Conservation (phyloP, 2,113 vertebrate species). For the Myotis yumanensis region DNA sequence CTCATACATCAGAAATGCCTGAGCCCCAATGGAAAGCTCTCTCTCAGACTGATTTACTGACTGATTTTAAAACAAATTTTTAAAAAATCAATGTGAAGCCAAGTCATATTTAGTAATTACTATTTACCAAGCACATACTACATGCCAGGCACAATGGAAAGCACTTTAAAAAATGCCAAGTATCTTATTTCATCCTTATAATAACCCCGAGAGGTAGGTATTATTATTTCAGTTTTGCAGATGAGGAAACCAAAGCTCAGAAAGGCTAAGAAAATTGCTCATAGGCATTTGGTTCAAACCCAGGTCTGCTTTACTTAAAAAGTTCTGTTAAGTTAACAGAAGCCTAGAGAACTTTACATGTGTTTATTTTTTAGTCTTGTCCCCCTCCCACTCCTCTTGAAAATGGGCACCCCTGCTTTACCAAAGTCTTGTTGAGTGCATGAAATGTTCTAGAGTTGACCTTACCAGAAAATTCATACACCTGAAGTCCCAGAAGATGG, state of each 20-base stretch:
- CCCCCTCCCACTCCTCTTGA: not conserved
- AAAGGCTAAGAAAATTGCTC: not conserved
- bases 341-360: not conserved
- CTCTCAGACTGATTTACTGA: not conserved
- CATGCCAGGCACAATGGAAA: not conserved
- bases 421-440: not conserved
- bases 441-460: slow-evolving; percentile 32
- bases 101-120: slow-evolving; percentile 26
- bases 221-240: slow-evolving; percentile 15
- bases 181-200: slow-evolving; percentile 54
- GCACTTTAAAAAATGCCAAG: slow-evolving; percentile 1
- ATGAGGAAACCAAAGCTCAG: slow-evolving; percentile 44
- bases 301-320: not conserved
- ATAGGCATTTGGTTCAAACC: not conserved
- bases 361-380: not conserved
- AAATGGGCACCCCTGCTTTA: not conserved
- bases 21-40: not conserved
- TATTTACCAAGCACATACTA: slow-evolving; percentile 36
- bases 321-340: not conserved
- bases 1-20: not conserved
- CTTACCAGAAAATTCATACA: not conserved
- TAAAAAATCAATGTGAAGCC: not conserved
- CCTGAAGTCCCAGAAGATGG: slow-evolving; percentile 53
- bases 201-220: not conserved
- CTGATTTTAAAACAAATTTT: slow-evolving; percentile 31